A percentile compares a stretch with the other conserved stretches of the same genome.
These are phyloP conservation scores for Latheticus oryzae DNA, from an alignment of 2,888 invertebrate genomes.

Conservation along the genomic window DNA sequence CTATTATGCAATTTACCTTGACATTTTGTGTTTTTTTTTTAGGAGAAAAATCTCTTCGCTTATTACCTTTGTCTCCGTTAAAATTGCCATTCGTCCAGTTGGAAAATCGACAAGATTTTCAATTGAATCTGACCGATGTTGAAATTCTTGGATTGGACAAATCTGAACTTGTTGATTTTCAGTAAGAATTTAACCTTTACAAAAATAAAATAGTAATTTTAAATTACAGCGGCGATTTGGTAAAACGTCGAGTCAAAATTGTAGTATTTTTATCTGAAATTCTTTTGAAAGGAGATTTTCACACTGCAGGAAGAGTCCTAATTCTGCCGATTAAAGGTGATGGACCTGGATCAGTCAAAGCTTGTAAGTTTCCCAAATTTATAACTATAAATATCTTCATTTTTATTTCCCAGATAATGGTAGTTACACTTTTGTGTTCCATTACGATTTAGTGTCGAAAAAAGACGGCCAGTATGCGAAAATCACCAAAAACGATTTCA, in stretches of 20 bases:
- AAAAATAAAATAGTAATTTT: slow-evolving; percentile 3
- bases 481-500: slow-evolving; percentile 38
- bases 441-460: slow-evolving; percentile 50
- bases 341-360: slow-evolving; percentile 56
- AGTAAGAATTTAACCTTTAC: slow-evolving; percentile 42
- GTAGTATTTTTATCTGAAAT: slow-evolving; percentile 22
- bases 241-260: slow-evolving; percentile 27
- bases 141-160: slow-evolving; percentile 52
- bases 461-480: slow-evolving; percentile 51
- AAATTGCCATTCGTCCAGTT: slow-evolving; percentile 52
- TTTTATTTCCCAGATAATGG: slow-evolving; percentile 49
- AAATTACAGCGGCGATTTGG: slow-evolving; percentile 43
- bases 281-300: slow-evolving; percentile 46
- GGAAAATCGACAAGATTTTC: slow-evolving; percentile 48
- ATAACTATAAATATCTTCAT: slow-evolving; percentile 5
- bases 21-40: slow-evolving; percentile 37
- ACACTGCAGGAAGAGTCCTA: slow-evolving; percentile 57
- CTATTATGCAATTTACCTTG: slow-evolving; percentile 13
- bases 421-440: slow-evolving; percentile 51
- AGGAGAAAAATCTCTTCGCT: slow-evolving; percentile 55
- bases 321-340: slow-evolving; percentile 57
- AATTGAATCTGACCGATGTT: slow-evolving; percentile 50
- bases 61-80: slow-evolving; percentile 53
- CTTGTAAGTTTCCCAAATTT: slow-evolving; percentile 41
- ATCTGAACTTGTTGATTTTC: slow-evolving; percentile 43